Evolutionary conservation across 2,113 vertebrate genomes (phyloP).

Genomic region (Dipodomys ordii): DNA sequence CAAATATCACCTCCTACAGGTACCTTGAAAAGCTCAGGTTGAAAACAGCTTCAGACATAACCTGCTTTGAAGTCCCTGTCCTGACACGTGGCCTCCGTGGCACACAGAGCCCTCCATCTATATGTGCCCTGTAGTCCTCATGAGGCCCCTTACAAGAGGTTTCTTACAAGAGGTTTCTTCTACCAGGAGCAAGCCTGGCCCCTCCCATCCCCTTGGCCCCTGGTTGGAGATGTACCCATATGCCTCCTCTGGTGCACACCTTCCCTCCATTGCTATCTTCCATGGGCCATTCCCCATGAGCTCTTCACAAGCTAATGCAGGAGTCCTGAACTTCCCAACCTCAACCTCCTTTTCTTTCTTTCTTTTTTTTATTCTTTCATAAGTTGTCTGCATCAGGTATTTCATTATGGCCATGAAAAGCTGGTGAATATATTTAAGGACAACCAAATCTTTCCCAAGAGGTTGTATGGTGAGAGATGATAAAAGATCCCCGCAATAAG

Average conservation of each 20-base stretch:
- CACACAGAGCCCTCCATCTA: not conserved
- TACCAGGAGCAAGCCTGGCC: not conserved
- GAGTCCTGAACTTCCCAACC: not conserved
- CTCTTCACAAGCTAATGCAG: not conserved
- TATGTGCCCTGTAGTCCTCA: not conserved
- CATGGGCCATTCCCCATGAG: not conserved
- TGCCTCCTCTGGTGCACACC: not conserved
- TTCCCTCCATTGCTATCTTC: not conserved
- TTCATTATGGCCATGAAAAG: not conserved
- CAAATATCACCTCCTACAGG: not conserved
- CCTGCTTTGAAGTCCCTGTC: too few species aligned
- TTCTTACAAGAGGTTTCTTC: not conserved
- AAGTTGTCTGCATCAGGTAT: not conserved
- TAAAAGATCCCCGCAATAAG: not conserved
- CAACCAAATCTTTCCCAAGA: not conserved
- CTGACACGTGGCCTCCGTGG: rapidly evolving
- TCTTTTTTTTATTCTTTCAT: not conserved
- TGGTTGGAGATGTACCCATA: not conserved
- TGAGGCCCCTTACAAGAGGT: not conserved
- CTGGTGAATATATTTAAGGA: not conserved
- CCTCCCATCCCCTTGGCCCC: not conserved
- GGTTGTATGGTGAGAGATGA: not conserved
- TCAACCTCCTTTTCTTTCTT: not conserved
- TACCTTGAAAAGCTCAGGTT: not conserved
- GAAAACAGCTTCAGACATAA: not conserved